Conservation (phyloP, 2,797 vertebrate species). For the Coluber constrictor region DNA sequence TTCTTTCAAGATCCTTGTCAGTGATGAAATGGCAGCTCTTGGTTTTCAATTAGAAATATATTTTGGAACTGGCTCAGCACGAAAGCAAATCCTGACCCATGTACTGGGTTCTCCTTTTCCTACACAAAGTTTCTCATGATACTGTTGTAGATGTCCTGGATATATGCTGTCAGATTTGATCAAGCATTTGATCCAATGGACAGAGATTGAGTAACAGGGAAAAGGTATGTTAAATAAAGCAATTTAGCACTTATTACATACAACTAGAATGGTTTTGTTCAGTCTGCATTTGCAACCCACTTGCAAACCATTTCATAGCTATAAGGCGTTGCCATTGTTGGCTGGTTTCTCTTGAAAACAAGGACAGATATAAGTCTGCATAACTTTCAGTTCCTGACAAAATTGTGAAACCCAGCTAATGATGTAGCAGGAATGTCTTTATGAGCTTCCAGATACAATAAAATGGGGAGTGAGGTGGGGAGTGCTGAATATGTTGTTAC, state of each 20-base stretch:
- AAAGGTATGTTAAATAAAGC: slow-evolving; percentile 9
- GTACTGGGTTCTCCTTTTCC: background rate
- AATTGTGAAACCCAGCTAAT: background rate
- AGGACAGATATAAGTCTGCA: background rate
- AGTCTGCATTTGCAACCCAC: background rate
- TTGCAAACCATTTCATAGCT: background rate
- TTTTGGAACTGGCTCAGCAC: background rate
- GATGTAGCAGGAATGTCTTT: background rate
- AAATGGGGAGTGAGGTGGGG: background rate
- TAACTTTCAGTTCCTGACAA: background rate
- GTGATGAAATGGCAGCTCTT: background rate
- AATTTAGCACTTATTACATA: background rate
- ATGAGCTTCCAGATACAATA: background rate
- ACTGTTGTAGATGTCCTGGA: background rate
- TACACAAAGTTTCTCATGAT: background rate
- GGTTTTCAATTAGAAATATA: background rate
- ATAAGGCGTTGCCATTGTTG: slow-evolving; percentile 12
- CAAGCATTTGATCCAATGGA: slow-evolving; percentile 23
- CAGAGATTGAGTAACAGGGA: background rate
- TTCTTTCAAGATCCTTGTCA: background rate
- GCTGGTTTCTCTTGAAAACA: slow-evolving; percentile 23
- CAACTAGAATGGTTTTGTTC: background rate
- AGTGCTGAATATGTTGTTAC: background rate
- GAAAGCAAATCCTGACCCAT: background rate
- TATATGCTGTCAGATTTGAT: background rate